Percentiles rank a stretch among this genome's conserved stretches.
Conservation (phyloP, 2,888 invertebrate species). For the Diarsia brunnea region DNA sequence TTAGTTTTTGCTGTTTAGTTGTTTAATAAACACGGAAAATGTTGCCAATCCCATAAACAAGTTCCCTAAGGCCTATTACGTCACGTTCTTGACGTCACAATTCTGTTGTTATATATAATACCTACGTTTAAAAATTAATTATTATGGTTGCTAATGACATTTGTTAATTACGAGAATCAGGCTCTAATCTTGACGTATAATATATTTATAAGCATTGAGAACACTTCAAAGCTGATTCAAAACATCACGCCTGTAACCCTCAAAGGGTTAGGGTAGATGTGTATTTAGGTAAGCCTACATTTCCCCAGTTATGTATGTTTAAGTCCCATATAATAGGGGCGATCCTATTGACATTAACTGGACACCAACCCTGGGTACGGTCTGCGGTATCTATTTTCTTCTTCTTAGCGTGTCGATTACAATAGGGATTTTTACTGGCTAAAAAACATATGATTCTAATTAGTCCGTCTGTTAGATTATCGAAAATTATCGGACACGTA, state of each 20-base stretch:
- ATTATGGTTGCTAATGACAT: background rate
- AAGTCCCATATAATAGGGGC: background rate
- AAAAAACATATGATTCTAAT: no score
- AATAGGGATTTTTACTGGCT: no score
- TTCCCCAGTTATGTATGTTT: background rate
- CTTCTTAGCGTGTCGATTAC: no score
- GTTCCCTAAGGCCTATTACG: constrained; percentile 4
- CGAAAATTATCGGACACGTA: no score
- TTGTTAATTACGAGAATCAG: constrained; percentile 9
- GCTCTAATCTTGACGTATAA: background rate
- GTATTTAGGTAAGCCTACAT: background rate
- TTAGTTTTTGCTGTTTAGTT: background rate
- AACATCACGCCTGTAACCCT: background rate
- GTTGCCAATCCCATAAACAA: background rate
- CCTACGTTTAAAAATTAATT: background rate
- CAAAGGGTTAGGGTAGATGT: background rate
- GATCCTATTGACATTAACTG: background rate
- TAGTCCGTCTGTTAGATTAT: no score
- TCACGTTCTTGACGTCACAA: background rate
- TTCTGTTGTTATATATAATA: constrained; percentile 3
- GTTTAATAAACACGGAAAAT: background rate
- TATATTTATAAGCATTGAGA: background rate
- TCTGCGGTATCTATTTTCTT: background rate
- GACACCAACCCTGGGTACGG: background rate
- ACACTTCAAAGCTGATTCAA: background rate